Base-by-base conservation (phyloP, 2,797 vertebrate genomes). In the Phoeniculus purpureus region DNA sequence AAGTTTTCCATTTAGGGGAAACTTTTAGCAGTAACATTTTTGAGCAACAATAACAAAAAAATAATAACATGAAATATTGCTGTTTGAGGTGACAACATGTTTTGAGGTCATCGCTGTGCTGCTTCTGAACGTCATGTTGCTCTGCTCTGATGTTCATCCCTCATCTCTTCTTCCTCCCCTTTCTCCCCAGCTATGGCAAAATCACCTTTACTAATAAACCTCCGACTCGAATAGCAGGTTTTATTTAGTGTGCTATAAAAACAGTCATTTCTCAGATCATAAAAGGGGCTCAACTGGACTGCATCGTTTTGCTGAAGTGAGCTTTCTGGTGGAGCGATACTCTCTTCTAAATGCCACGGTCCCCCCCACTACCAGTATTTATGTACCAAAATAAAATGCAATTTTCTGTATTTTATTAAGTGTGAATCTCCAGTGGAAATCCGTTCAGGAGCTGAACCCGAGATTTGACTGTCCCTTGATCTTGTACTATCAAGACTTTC, bases 211-310 rank as follows among this genome's bases (percentile, higher is more conserved):
- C 93, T 94, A 96, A 96, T 96, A 97, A 96, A 96, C 81, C 82
- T 93, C 45, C 37, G 87, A 85, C 81, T 96, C 68, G 15, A 94
- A 97, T 92, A 95, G 92, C 85, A 96, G 96, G 94, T 95, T 97
- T 97, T 97, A 97, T 97, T 97, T 97, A 97, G 95, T 95, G 90
- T 45, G 87, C 96, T 89, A 92, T 97, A 98, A 97, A 97, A 96
- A 29, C 94, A 96, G 96, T 91, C 37, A 96, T 98, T 97, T 97
- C 95, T 97, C 94, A 94, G 94, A 93, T 96, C 97, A 96, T 97
- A 97, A 97, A 97, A 96, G 79, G 65, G 94, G 85, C 92, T 96
- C 88, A 91, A 95, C 94, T 93, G 80, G 87, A 81, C 94, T 90
- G 89, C 81, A 89, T 97, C 77, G 29, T 96, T 97, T 96, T 95